Conservation (phyloP, 2,797 vertebrate species). For the Sebastes kiyomatsui region DNA sequence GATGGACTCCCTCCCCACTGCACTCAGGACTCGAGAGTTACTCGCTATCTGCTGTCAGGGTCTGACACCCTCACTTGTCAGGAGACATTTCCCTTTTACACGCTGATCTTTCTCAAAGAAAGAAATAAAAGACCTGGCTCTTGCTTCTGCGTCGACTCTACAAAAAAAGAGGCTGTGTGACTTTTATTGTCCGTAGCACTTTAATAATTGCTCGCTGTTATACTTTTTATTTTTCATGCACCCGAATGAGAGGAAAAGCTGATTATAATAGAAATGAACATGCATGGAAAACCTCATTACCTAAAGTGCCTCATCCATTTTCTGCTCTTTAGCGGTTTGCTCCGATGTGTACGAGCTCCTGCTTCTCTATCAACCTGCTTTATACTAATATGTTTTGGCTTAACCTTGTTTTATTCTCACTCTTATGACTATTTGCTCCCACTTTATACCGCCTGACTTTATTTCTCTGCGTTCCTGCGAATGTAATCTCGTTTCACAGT, state of each 20-base stretch:
- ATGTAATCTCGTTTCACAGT: constrained; percentile 41
- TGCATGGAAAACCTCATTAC: constrained; percentile 20
- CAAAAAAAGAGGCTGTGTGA: background rate
- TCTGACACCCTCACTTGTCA: constrained; percentile 15
- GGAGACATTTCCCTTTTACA: constrained; percentile 24
- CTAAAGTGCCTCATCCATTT: constrained; percentile 40
- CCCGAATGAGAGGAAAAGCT: background rate
- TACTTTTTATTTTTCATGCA: background rate
- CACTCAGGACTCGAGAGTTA: background rate
- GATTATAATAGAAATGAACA: constrained; percentile 31
- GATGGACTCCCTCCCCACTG: background rate
- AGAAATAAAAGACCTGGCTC: background rate
- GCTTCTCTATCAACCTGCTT: constrained; percentile 21
- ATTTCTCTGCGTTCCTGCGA: constrained; percentile 2
- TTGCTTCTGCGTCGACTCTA: background rate
- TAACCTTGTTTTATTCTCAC: constrained; percentile 31
- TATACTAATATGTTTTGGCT: background rate
- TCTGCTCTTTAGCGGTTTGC: constrained; percentile 22
- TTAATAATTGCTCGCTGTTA: background rate
- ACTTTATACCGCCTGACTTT: background rate
- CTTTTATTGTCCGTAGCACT: background rate
- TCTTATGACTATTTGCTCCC: background rate
- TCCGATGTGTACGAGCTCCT: background rate
- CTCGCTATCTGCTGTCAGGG: constrained; percentile 28
- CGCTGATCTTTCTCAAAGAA: constrained; percentile 8